These are phyloP conservation scores for Eidolon dupreanum DNA, from an alignment of 2,797 vertebrate species.

Conservation along the genomic window DNA sequence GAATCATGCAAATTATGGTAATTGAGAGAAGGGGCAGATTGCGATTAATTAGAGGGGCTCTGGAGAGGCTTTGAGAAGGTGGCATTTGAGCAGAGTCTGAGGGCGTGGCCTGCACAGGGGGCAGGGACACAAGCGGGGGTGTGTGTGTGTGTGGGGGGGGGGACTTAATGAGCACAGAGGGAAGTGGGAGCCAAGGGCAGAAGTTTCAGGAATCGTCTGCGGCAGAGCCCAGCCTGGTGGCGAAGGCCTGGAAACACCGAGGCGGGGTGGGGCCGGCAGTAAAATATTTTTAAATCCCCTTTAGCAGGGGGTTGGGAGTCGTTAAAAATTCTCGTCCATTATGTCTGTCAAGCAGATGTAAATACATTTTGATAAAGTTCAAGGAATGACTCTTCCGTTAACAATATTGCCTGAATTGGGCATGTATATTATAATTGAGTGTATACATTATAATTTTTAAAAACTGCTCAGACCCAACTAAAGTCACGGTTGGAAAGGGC, in stretches of 20 bases:
- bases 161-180: neutral
- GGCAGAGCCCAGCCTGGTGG: neutral
- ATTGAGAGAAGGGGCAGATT: neutral
- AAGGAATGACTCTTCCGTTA: neutral
- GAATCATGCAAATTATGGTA: constrained; percentile 12
- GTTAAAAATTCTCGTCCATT: neutral
- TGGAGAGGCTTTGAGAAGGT: neutral
- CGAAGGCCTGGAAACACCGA: neutral
- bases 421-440: neutral
- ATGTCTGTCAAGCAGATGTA: neutral
- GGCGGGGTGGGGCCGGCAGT: neutral
- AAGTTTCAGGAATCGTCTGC: accelerated
- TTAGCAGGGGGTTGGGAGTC: neutral
- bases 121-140: neutral
- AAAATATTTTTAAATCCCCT: neutral
- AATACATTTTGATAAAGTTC: neutral
- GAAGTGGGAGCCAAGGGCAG: neutral
- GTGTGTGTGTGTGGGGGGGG: neutral
- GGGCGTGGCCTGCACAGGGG: neutral
- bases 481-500: too few relatives aligned
- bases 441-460: too few relatives aligned
- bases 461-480: too few relatives aligned
- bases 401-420: neutral
- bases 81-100: neutral
- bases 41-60: neutral